Evolutionary conservation across 2,797 vertebrate genomes (phyloP).

Genomic region (Momotus momota): DNA sequence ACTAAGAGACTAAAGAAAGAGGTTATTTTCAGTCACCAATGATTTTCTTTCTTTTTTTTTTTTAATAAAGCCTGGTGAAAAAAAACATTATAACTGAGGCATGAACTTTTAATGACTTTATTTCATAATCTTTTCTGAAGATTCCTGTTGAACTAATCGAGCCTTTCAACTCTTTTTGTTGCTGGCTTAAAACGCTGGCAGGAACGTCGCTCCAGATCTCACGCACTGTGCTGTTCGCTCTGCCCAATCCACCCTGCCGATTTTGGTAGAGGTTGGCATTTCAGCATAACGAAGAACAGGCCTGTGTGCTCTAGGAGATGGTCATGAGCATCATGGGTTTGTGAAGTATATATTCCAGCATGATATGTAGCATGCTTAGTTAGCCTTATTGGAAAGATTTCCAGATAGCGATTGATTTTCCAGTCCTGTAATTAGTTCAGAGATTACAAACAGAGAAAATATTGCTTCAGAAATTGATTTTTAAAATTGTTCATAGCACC

Average conservation of each 20-base stretch:
- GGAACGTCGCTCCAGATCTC: not conserved
- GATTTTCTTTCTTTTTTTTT: not conserved
- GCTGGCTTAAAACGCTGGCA: not conserved
- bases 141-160: not conserved
- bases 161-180: not conserved
- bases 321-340: not conserved
- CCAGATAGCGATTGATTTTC: slow-evolving; percentile 49
- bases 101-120: not conserved
- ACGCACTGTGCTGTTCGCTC: not conserved
- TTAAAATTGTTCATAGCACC: slow-evolving; percentile 14
- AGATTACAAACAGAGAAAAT: slow-evolving; percentile 52
- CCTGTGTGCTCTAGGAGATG: not conserved
- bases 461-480: slow-evolving; percentile 34
- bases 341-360: not conserved
- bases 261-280: not conserved
- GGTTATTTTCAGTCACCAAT: not conserved
- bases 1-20: not conserved
- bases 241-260: not conserved
- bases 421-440: slow-evolving; percentile 49
- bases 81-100: not conserved
- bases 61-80: not conserved
- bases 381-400: not conserved
- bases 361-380: not conserved
- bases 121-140: not conserved
- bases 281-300: not conserved